phyloP scores from a whole-genome alignment of 2,113 vertebrate species.

The Albula glossodonta region DNA sequence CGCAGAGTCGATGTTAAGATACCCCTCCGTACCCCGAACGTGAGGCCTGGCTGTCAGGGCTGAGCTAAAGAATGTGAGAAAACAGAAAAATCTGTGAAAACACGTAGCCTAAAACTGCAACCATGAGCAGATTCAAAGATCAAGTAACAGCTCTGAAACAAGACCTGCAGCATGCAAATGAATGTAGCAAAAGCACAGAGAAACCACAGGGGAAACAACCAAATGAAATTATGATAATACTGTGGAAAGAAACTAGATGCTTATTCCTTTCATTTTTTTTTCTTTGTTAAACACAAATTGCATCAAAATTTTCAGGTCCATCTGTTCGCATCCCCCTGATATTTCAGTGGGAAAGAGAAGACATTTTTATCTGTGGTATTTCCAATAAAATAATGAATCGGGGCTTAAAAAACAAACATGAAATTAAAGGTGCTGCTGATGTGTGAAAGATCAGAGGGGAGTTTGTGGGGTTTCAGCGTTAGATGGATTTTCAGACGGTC shows the following conservation, averaged over 20 bases:
- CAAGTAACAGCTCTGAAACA: neutral
- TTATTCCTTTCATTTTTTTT: too few relatives aligned
- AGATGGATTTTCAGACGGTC: neutral
- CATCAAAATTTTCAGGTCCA: neutral
- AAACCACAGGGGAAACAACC: neutral
- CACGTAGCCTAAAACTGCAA: neutral
- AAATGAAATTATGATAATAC: neutral
- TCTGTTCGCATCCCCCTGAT: neutral
- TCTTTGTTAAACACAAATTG: neutral
- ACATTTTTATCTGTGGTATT: neutral
- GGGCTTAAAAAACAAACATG: neutral
- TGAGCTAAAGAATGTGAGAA: neutral
- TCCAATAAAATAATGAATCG: neutral
- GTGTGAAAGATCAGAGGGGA: neutral
- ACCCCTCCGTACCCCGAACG: neutral
- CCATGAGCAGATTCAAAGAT: neutral
- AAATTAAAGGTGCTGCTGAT: neutral
- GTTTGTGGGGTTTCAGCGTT: neutral
- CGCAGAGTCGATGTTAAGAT: neutral
- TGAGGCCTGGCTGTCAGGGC: neutral
- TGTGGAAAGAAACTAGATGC: neutral
- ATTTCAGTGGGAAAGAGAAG: neutral
- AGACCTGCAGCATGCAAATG: too few relatives aligned
- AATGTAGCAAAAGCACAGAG: neutral
- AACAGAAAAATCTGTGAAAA: neutral